Evolutionary conservation across 1,140 invertebrate species (phyloP), one percentile per base, ranked within the genome.

Genomic region (Drosophila yakuba): DNA sequence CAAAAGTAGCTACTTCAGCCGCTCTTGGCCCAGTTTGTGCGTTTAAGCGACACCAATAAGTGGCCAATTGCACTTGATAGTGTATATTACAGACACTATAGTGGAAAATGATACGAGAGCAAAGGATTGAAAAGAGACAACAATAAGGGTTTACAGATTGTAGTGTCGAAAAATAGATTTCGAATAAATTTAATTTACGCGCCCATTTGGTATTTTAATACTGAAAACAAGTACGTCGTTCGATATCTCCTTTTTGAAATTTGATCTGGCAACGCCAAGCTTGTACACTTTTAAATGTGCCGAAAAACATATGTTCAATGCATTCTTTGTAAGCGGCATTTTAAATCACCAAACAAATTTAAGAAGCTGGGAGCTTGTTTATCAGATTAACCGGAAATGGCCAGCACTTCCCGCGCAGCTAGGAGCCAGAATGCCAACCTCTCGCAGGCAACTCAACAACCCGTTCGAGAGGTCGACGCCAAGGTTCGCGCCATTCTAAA

Each of bases 21-120:
- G 36, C 64, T 55, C 74, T 75, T 82, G 83, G 20, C 82, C 69
- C 59, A 78, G 69, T 76, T 84, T 48, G 32, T 39, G 60, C 39
- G 39, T 11, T 41, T 25, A 25, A 72, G 63, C 47, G 51, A 82
- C 62, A 38, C n/a, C 62, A 62, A 55, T 61, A 28, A 59, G 74
- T 51, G 63, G 50, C 47, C 38, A 63, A 55, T 80, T 69, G 47
- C 47, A 52, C 51, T 66, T 54, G 35, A 63, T 63, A 17, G 11
- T 35, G 41, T 8, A 59, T 35, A 35, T 14, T 20, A 50, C 51
- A 2, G 38, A 14, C 17, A 45, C 48, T 56, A 43, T 76, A 59
- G 71, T 17, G 50, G 38, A 35, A 66, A 47, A 38, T 39, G 32
- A 32, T 32, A 8, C 32, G 32, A 32, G 8, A 32, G 38, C 28